Conservation (phyloP, 35 echinoderm and acorn worm genomes). For the Heliocidaris tuberculata region DNA sequence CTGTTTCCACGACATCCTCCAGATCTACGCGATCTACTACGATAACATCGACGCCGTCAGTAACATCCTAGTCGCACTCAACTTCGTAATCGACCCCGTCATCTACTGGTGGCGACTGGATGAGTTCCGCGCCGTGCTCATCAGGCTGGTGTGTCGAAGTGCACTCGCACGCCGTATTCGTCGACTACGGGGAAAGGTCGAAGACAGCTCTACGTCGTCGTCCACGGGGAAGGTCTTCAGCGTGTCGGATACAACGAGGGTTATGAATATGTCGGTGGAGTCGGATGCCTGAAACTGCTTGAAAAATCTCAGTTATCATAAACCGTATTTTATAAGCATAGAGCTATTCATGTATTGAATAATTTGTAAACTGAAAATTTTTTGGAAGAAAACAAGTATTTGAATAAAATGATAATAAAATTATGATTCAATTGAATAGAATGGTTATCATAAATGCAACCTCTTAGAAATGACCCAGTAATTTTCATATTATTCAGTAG, state of each 20-base stretch:
- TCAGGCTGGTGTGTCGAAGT: neutral
- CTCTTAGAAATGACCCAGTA: too few species aligned
- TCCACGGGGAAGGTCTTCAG: neutral
- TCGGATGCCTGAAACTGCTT: neutral
- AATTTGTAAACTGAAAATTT: too few species aligned
- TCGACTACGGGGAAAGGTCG: neutral
- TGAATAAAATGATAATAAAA: too few species aligned
- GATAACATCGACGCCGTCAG: conserved; percentile 44
- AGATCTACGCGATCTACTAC: conserved; percentile 39
- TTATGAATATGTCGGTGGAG: neutral
- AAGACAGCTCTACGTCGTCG: neutral
- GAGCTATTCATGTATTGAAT: too few species aligned
- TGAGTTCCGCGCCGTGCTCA: neutral
- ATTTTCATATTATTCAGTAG: too few species aligned
- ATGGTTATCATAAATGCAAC: too few species aligned
- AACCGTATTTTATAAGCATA: too few species aligned
- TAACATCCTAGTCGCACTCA: conserved; percentile 43
- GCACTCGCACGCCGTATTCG: neutral
- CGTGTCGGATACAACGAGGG: neutral
- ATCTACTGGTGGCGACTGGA: conserved; percentile 47
- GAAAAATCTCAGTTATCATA: too few species aligned
- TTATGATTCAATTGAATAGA: too few species aligned
- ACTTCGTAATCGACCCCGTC: conserved; percentile 43
- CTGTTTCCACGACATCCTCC: conserved; percentile 48
- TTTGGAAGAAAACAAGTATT: too few species aligned